Percentiles rank a stretch among this genome's conserved stretches.
Conservation (phyloP, 2,888 invertebrate genomes). For the Kryphioiulus occultus region DNA sequence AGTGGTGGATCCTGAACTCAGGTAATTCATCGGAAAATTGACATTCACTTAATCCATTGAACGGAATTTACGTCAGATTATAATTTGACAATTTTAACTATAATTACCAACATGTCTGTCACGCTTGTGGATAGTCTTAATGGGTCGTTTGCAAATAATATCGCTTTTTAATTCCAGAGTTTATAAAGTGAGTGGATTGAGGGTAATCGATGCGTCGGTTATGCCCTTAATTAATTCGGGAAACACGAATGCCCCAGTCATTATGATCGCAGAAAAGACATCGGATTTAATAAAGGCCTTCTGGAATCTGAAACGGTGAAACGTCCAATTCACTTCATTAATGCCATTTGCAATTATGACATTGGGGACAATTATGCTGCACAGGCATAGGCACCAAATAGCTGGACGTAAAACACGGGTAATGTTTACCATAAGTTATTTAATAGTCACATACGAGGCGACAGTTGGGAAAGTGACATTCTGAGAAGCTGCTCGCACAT, state of each 20-base stretch:
- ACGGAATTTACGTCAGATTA: too few species aligned
- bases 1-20: constrained; percentile 51
- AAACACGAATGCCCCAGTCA: constrained; percentile 80
- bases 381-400: background rate
- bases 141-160: too few species aligned
- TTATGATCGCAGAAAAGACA: constrained; percentile 84
- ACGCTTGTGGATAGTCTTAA: too few species aligned
- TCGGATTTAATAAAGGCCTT: constrained; percentile 82
- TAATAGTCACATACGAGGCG: background rate
- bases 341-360: background rate
- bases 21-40: constrained; percentile 15
- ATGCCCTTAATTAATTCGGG: constrained; percentile 80
- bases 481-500: background rate
- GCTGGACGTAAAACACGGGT: background rate
- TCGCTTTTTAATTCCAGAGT: constrained; percentile 59
- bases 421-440: background rate
- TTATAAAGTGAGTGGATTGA: constrained; percentile 73
- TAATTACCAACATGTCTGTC: too few species aligned
- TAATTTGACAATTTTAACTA: too few species aligned
- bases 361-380: background rate
- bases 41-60: too few species aligned
- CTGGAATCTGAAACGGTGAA: constrained; percentile 44
- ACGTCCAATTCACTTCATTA: background rate
- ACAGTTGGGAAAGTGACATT: background rate
- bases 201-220: constrained; percentile 80